Percentiles rank a stretch among this genome's conserved stretches.
Evolutionary conservation across 2,888 invertebrate species (phyloP).

Genomic region (Limnephilus auricula): DNA sequence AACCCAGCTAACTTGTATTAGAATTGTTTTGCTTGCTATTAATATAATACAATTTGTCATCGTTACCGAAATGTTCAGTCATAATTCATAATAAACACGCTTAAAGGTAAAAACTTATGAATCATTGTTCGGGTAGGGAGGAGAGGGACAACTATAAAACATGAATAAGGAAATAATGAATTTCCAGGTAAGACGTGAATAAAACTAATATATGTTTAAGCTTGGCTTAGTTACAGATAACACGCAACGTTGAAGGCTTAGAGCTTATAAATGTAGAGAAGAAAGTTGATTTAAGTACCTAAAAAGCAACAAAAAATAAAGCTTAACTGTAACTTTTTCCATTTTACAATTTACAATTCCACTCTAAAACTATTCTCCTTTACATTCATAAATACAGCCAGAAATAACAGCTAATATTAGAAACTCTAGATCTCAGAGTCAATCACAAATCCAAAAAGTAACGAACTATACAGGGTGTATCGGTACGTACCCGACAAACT

Average conservation of each 20-base stretch:
- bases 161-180: conserved; percentile 8
- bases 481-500: too few relatives aligned
- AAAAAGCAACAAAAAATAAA: neutral
- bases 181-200: conserved; percentile 2
- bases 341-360: neutral
- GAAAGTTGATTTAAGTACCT: neutral
- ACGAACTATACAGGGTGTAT: too few relatives aligned
- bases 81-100: neutral
- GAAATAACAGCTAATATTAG: too few relatives aligned
- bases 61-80: neutral
- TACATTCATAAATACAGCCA: too few relatives aligned
- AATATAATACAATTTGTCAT: neutral
- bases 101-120: neutral
- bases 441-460: too few relatives aligned
- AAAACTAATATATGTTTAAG: neutral
- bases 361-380: too few relatives aligned
- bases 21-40: neutral
- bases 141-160: neutral
- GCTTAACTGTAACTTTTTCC: neutral
- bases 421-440: too few relatives aligned
- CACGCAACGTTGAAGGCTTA: neutral
- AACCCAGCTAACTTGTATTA: too few relatives aligned
- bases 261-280: neutral
- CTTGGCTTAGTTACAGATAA: neutral
- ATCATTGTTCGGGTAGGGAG: neutral